Evolutionary conservation across 2,888 invertebrate species (phyloP).

Genomic region (Cryptus viduatorius): DNA sequence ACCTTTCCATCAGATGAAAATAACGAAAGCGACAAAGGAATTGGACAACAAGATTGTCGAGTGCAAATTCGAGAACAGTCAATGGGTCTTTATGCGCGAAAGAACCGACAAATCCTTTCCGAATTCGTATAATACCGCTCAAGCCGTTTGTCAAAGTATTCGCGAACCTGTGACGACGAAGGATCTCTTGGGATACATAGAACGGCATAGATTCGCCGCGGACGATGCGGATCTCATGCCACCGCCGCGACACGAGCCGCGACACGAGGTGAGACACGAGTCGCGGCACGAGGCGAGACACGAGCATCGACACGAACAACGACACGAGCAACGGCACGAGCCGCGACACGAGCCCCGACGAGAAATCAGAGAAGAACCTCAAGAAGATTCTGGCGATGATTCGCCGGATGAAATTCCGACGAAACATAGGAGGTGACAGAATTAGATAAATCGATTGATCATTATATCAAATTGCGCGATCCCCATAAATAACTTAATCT

Average conservation of each 20-base stretch:
- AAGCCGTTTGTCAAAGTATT: slow-evolving; percentile 95
- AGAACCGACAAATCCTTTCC: slow-evolving; percentile 98
- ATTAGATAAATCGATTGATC: slow-evolving; percentile 41
- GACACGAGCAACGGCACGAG: slow-evolving; percentile 28
- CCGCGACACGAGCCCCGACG: slow-evolving; percentile 9
- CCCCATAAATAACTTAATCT: slow-evolving; percentile 40
- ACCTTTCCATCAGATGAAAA: slow-evolving; percentile 91
- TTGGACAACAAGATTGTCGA: slow-evolving; percentile 98
- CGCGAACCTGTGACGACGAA: slow-evolving; percentile 94
- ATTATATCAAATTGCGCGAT: slow-evolving; percentile 26
- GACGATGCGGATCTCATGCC: slow-evolving; percentile 91
- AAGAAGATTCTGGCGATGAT: not conserved
- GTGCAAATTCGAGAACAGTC: slow-evolving; percentile 92
- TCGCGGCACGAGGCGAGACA: slow-evolving; percentile 7
- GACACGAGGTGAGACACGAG: slow-evolving; percentile 33
- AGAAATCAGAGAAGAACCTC: slow-evolving; percentile 4
- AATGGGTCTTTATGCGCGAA: slow-evolving; percentile 98
- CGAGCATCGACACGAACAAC: not conserved
- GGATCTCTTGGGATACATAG: slow-evolving; percentile 91
- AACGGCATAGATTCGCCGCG: slow-evolving; percentile 87
- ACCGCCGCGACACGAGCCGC: slow-evolving; percentile 86
- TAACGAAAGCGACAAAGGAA: slow-evolving; percentile 91
- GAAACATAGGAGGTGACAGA: slow-evolving; percentile 58
- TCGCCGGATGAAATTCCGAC: not conserved
- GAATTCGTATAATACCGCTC: slow-evolving; percentile 94